Conservation (phyloP, 2,888 invertebrate genomes). For the Cheilosia pagana region DNA sequence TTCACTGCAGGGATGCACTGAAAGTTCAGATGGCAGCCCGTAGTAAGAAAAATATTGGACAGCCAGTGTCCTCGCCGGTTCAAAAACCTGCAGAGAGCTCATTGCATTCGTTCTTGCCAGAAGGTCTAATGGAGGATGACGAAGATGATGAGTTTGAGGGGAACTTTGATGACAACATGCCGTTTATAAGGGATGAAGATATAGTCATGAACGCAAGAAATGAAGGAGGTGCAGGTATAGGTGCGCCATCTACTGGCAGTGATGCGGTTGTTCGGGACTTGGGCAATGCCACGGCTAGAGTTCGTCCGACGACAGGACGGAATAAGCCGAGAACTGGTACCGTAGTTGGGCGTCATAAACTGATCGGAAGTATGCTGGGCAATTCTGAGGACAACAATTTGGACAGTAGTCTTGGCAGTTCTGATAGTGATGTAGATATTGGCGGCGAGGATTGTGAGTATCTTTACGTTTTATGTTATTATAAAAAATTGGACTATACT, state of each 20-base stretch:
- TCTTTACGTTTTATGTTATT: no score
- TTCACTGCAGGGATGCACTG: conserved; percentile 94
- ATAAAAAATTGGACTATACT: no score
- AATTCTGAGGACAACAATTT: conserved; percentile 78
- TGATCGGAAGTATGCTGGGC: conserved; percentile 75
- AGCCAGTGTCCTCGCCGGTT: conserved; percentile 79
- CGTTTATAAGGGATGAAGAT: conserved; percentile 80
- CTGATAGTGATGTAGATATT: conserved; percentile 82
- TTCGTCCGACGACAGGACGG: conserved; percentile 82
- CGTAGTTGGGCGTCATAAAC: conserved; percentile 69
- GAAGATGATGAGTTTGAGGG: conserved; percentile 80
- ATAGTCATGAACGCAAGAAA: conserved; percentile 71
- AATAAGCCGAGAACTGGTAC: conserved; percentile 77
- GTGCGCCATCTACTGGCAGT: conserved; percentile 6
- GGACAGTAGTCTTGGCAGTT: conserved; percentile 82
- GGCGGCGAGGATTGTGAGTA: conserved; percentile 76
- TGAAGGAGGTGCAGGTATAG: conserved; percentile 23
- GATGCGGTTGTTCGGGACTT: conserved; percentile 38
- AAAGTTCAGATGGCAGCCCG: conserved; percentile 89
- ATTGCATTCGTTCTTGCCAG: conserved; percentile 81
- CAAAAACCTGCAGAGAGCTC: conserved; percentile 81
- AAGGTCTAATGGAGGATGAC: conserved; percentile 82
- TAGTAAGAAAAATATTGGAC: conserved; percentile 78
- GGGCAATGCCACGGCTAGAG: conserved; percentile 78
- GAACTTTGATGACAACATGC: conserved; percentile 79